Conservation (phyloP, 2,113 vertebrate genomes). For the Periophthalmus modestus region DNA sequence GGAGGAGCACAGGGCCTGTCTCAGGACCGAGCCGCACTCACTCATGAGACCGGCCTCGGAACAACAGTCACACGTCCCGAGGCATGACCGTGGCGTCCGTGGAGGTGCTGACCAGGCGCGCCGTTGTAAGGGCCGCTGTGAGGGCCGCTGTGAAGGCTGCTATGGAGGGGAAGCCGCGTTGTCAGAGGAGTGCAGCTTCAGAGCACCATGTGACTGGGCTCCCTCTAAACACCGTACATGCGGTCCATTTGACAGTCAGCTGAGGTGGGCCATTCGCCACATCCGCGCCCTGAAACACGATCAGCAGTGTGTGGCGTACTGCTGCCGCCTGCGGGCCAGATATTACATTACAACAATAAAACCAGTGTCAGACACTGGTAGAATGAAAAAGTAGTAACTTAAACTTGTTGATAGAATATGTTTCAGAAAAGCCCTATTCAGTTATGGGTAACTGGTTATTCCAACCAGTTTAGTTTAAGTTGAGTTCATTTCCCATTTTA, state of each 20-base stretch:
- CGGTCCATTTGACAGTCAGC: conserved; percentile 15
- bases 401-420: no score
- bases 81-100: not conserved
- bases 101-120: not conserved
- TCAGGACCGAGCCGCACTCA: not conserved
- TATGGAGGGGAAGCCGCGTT: conserved; percentile 20
- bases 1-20: not conserved
- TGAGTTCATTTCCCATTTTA: not conserved
- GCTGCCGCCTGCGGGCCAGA: no score
- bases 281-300: no score
- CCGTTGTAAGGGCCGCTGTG: not conserved
- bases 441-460: no score
- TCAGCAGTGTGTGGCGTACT: not conserved
- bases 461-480: no score
- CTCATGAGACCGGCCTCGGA: not conserved
- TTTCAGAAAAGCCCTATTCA: no score
- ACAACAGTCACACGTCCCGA: not conserved
- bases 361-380: no score
- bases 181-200: conserved; percentile 11
- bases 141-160: not conserved
- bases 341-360: no score
- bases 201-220: conserved; percentile 64
- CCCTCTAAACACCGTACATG: conserved; percentile 59
- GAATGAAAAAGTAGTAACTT: no score
- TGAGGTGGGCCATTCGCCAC: not conserved